These are phyloP conservation scores for Trichopria drosophilae DNA, from an alignment of 2,888 invertebrate species.

Conservation along the genomic window DNA sequence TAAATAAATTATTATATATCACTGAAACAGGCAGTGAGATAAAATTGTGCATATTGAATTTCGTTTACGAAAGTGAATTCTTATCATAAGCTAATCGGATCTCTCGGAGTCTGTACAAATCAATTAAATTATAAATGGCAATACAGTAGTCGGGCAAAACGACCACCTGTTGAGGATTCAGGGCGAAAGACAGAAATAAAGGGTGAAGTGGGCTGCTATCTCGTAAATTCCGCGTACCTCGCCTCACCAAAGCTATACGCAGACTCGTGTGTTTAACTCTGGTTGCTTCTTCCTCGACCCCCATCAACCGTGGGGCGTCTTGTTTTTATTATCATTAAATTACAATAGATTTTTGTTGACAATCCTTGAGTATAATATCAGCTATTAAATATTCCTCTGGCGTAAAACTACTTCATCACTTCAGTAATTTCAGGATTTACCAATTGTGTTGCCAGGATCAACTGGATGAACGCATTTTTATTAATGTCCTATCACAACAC, in stretches of 20 bases:
- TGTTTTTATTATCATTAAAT: no score
- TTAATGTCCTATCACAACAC: no score
- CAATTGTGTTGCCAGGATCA: no score
- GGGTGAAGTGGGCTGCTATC: slow-evolving; percentile 53
- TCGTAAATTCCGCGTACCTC: slow-evolving; percentile 55
- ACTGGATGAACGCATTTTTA: no score
- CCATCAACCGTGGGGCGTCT: not conserved
- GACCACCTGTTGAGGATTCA: slow-evolving; percentile 56
- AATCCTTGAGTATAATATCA: no score
- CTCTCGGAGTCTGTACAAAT: slow-evolving; percentile 46
- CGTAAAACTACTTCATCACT: no score
- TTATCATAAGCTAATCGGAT: no score
- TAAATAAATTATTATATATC: no score
- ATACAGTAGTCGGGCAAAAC: slow-evolving; percentile 56
- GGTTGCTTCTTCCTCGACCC: slow-evolving; percentile 12
- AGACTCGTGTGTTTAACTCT: slow-evolving; percentile 26
- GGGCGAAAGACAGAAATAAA: slow-evolving; percentile 48
- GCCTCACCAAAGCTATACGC: slow-evolving; percentile 31
- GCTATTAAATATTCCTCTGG: no score
- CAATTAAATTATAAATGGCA: slow-evolving; percentile 58
- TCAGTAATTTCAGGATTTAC: no score
- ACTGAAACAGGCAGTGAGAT: not conserved
- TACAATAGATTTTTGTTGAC: no score
- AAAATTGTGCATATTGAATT: not conserved
- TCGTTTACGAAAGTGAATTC: slow-evolving; percentile 14